Conservation (phyloP, 2,888 invertebrate species). For the Trachelus iudaicus region DNA sequence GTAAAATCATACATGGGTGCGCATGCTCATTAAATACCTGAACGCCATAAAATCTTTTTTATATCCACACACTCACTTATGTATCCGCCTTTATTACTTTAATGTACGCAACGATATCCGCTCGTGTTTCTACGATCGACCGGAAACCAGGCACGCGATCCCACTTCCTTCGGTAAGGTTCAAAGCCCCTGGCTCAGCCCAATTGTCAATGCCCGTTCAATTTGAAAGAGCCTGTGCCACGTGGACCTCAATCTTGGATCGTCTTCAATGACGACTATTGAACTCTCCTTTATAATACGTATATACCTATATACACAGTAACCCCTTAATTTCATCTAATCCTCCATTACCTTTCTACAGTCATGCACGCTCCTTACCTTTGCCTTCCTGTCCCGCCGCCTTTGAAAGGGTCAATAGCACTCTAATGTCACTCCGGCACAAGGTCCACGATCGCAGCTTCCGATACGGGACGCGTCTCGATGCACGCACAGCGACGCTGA, state of each 20-base stretch:
- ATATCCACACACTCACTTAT: not conserved
- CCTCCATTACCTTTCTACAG: not conserved
- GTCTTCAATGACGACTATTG: not conserved
- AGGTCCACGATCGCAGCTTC: not conserved
- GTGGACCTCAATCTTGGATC: not conserved
- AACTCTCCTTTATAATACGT: not conserved
- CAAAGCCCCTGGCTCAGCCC: slow-evolving; percentile 6
- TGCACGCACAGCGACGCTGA: not conserved
- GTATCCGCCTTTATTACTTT: not conserved
- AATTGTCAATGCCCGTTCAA: not conserved
- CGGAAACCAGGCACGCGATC: slow-evolving; percentile 4
- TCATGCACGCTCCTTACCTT: not conserved
- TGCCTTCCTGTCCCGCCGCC: not conserved
- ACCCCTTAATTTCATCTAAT: not conserved
- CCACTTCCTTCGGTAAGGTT: slow-evolving; percentile 4
- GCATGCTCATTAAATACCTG: not conserved
- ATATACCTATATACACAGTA: not conserved
- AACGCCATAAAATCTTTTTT: not conserved
- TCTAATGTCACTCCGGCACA: not conserved
- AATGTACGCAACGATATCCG: not conserved
- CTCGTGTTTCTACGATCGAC: not conserved
- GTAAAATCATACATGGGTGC: not conserved
- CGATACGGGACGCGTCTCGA: not conserved
- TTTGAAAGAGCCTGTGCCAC: not conserved
- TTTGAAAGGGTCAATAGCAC: not conserved